Evolutionary conservation across 1,140 invertebrate species (phyloP).

Genomic region (Agrypnia vestita): DNA sequence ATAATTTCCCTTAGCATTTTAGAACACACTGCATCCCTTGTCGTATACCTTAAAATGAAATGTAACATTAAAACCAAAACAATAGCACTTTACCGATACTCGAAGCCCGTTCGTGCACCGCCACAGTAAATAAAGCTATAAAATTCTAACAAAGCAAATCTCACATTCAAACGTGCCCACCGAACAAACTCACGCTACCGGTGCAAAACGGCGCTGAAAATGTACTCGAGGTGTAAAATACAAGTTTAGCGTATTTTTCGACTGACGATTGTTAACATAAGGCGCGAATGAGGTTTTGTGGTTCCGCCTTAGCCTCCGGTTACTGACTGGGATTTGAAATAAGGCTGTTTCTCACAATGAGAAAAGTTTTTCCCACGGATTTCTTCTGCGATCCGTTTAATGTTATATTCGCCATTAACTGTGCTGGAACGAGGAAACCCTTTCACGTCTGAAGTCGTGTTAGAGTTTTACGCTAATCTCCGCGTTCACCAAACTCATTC

Average conservation of each 20-base stretch:
- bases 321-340: conserved; percentile 17
- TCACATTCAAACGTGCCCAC: conserved; percentile 24
- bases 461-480: too few relatives aligned
- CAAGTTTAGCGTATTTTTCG: not conserved
- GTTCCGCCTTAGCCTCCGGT: conserved; percentile 10
- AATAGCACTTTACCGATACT: too few relatives aligned
- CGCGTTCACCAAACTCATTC: too few relatives aligned
- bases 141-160: conserved; percentile 46
- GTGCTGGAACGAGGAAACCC: not conserved
- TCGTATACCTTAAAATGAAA: too few relatives aligned
- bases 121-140: conserved; percentile 44
- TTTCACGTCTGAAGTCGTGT: not conserved
- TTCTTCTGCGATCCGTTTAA: conserved; percentile 36
- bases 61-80: too few relatives aligned
- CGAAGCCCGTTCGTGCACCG: conserved; percentile 5
- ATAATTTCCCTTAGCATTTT: too few relatives aligned
- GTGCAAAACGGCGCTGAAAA: not conserved
- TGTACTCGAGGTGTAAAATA: not conserved
- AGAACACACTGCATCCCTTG: too few relatives aligned
- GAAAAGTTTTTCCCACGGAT: conserved; percentile 44
- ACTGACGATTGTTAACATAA: not conserved
- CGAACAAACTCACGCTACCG: not conserved
- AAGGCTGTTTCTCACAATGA: conserved; percentile 31
- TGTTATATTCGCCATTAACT: conserved; percentile 32
- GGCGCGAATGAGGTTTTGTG: conserved; percentile 7